Conservation (phyloP, 2,888 invertebrate species). For the Sylvicola cinctus region DNA sequence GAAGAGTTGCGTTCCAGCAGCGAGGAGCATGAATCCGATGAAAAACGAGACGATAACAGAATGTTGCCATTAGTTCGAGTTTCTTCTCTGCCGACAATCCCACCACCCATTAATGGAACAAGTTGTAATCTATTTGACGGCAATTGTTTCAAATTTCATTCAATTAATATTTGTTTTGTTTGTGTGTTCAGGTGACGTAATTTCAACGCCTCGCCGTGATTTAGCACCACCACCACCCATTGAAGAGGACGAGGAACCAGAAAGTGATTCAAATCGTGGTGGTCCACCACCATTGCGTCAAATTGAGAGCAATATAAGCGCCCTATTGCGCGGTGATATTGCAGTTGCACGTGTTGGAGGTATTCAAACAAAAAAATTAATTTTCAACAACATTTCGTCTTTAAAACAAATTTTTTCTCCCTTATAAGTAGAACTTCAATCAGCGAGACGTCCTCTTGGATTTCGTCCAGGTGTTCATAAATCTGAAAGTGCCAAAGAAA, state of each 20-base stretch:
- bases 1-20: no score
- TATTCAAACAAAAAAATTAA: slow-evolving; percentile 6
- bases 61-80: slow-evolving; percentile 10
- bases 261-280: slow-evolving; percentile 38
- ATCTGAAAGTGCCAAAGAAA: slow-evolving; percentile 53
- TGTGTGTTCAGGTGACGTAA: slow-evolving; percentile 7
- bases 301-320: slow-evolving; percentile 52
- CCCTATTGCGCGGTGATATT: slow-evolving; percentile 33
- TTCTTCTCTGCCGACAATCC: slow-evolving; percentile 9
- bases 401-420: background rate
- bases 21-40: no score
- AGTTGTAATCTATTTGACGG: no score
- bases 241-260: slow-evolving; percentile 42
- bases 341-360: slow-evolving; percentile 16
- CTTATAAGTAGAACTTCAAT: slow-evolving; percentile 9
- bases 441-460: slow-evolving; percentile 20
- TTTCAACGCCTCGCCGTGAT: slow-evolving; percentile 35
- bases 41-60: no score
- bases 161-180: no score
- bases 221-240: slow-evolving; percentile 49
- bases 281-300: slow-evolving; percentile 45
- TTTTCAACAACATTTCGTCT: background rate
- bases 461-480: slow-evolving; percentile 44
- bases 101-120: slow-evolving; percentile 3
- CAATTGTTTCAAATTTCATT: no score